A percentile compares a stretch with the other conserved stretches of the same genome.
These are phyloP conservation scores for Empis stercorea DNA, from an alignment of 2,888 invertebrate genomes.

Conservation along the genomic window DNA sequence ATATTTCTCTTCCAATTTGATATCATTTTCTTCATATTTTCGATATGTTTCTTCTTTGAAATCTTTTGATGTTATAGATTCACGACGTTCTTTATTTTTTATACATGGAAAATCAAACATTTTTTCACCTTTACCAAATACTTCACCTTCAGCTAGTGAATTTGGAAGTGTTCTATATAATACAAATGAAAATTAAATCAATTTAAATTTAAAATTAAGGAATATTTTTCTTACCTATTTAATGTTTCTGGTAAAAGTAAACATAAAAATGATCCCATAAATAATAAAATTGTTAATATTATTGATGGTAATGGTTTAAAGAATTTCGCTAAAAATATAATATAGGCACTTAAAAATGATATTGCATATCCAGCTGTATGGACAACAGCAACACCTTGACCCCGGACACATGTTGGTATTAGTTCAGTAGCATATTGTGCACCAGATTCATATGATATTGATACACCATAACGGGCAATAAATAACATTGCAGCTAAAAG, in stretches of 20 bases:
- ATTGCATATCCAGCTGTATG: slow-evolving; percentile 48
- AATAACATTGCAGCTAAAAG: slow-evolving; percentile 37
- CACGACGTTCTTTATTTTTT: slow-evolving; percentile 20
- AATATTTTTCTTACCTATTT: slow-evolving; percentile 23
- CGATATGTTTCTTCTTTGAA: background rate
- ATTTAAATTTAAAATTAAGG: too few species aligned
- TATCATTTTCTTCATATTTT: background rate
- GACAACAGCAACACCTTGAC: slow-evolving; percentile 46
- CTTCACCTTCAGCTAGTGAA: slow-evolving; percentile 46
- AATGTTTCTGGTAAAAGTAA: slow-evolving; percentile 47
- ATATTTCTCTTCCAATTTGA: background rate
- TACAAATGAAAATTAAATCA: slow-evolving; percentile 13
- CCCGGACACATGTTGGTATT: slow-evolving; percentile 47
- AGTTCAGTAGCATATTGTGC: slow-evolving; percentile 51
- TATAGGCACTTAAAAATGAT: slow-evolving; percentile 43
- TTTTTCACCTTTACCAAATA: slow-evolving; percentile 43
- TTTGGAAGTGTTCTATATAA: slow-evolving; percentile 39
- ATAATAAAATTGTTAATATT: slow-evolving; percentile 38
- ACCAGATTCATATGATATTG: slow-evolving; percentile 47
- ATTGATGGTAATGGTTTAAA: slow-evolving; percentile 41
- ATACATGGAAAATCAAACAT: slow-evolving; percentile 40
- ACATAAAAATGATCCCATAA: slow-evolving; percentile 41
- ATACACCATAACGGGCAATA: slow-evolving; percentile 42
- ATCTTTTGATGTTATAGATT: slow-evolving; percentile 7
- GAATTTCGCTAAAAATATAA: slow-evolving; percentile 37